A percentile compares a stretch with the other conserved stretches of the same genome.
Conservation (phyloP, 2,888 invertebrate species). For the Cyclophora punctaria region DNA sequence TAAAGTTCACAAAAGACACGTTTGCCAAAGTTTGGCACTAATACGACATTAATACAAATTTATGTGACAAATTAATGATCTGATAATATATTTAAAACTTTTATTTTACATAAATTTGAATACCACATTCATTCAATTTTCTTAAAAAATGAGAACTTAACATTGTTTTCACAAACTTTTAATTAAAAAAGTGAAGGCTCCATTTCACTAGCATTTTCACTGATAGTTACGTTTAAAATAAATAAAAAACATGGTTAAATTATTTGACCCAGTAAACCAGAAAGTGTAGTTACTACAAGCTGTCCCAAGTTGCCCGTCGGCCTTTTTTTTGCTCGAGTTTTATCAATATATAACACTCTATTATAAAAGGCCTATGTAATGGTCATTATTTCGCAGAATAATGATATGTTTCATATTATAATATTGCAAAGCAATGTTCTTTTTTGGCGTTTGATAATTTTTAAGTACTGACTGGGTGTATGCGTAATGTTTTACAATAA, state of each 20-base stretch:
- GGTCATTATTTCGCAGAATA: not conserved
- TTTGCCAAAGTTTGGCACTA: slow-evolving; percentile 9
- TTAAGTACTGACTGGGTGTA: too few relatives aligned
- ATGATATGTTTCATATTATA: not conserved
- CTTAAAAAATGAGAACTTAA: not conserved
- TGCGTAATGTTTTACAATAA: too few relatives aligned
- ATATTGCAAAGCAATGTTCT: too few relatives aligned
- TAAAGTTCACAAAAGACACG: slow-evolving; percentile 9
- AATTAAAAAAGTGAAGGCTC: slow-evolving; percentile 41
- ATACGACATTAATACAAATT: slow-evolving; percentile 21
- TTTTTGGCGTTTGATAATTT: too few relatives aligned
- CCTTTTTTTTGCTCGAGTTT: slow-evolving; percentile 43
- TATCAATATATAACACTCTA: slow-evolving; percentile 31
- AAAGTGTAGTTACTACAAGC: slow-evolving; percentile 33
- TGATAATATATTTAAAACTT: slow-evolving; percentile 22
- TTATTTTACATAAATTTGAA: slow-evolving; percentile 36
- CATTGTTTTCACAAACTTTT: slow-evolving; percentile 2
- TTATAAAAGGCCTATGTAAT: slow-evolving; percentile 6
- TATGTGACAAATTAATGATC: slow-evolving; percentile 25
- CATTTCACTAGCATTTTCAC: slow-evolving; percentile 55
- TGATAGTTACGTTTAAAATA: slow-evolving; percentile 33
- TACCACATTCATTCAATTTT: slow-evolving; percentile 14
- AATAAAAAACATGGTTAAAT: slow-evolving; percentile 47
- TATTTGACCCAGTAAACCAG: slow-evolving; percentile 64
- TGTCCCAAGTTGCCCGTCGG: slow-evolving; percentile 36